Evolutionary conservation across 2,888 invertebrate species (phyloP).

Genomic region (Protodeltote pygarga): DNA sequence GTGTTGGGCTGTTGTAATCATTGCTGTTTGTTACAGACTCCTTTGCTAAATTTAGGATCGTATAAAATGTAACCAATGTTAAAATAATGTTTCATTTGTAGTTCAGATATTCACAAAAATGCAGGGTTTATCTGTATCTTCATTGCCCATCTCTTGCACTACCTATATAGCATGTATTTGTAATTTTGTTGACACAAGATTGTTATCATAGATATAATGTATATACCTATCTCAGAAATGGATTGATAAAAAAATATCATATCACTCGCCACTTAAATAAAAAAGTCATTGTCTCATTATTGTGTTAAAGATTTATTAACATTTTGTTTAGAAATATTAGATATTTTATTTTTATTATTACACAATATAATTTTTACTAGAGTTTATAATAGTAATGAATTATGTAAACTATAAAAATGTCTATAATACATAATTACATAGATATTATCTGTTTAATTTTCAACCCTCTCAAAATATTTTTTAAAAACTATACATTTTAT

Average conservation of each 20-base stretch:
- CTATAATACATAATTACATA: conserved; percentile 87
- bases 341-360: conserved; percentile 67
- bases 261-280: conserved; percentile 88
- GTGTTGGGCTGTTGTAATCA: conserved; percentile 70
- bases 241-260: conserved; percentile 78
- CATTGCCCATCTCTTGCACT: conserved; percentile 64
- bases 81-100: conserved; percentile 52
- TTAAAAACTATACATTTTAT: background rate
- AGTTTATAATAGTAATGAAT: conserved; percentile 81
- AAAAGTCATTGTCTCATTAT: conserved; percentile 70
- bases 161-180: conserved; percentile 55
- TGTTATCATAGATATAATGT: conserved; percentile 65
- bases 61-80: conserved; percentile 58
- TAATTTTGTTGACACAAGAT: conserved; percentile 59
- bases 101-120: conserved; percentile 58
- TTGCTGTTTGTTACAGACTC: conserved; percentile 67
- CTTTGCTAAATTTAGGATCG: conserved; percentile 62
- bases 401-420: conserved; percentile 86
- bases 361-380: conserved; percentile 73
- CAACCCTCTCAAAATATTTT: conserved; percentile 15
- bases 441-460: conserved; percentile 68
- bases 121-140: conserved; percentile 67
- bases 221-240: conserved; percentile 60
- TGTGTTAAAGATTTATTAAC: conserved; percentile 66
- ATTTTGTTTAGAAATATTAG: conserved; percentile 72